Percentiles rank a stretch among this genome's conserved stretches.
phyloP scores from a whole-genome alignment of 2,797 vertebrate species.

The Harpagifer antarcticus region DNA sequence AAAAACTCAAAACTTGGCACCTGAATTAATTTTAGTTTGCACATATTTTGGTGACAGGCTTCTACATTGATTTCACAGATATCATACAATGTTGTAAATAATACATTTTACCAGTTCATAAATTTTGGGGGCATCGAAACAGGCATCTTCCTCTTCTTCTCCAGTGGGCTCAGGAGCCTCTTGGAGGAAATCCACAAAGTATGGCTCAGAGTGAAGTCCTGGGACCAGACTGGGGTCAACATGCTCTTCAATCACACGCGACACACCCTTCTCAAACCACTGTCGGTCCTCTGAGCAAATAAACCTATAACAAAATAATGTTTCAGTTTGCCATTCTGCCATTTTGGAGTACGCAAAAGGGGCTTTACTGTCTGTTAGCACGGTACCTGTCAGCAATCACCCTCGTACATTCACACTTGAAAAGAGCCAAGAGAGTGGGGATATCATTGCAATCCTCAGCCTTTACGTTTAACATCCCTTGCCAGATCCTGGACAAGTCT shows the following conservation, averaged over 20 bases:
- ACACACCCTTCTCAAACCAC: conserved; percentile 87
- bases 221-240: conserved; percentile 71
- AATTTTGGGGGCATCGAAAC: conserved; percentile 85
- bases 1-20: conserved; percentile 82
- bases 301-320: conserved; percentile 71
- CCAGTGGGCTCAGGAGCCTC: conserved; percentile 86
- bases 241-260: conserved; percentile 81
- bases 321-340: not conserved
- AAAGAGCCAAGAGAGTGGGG: conserved; percentile 82
- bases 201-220: conserved; percentile 75
- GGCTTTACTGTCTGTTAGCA: conserved; percentile 5
- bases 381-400: conserved; percentile 84
- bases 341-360: not conserved
- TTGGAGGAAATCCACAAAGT: conserved; percentile 91
- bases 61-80: not conserved
- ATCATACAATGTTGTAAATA: not conserved
- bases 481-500: conserved; percentile 92
- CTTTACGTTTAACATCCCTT: conserved; percentile 89
- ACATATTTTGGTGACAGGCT: not conserved
- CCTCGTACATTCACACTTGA: conserved; percentile 75
- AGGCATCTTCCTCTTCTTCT: conserved; percentile 84
- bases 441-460: conserved; percentile 81
- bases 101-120: conserved; percentile 84
- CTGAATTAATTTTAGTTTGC: conserved; percentile 31
- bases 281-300: conserved; percentile 83